Base-by-base conservation (phyloP, 1,140 invertebrate genomes). In the Cotesia glomerata region DNA sequence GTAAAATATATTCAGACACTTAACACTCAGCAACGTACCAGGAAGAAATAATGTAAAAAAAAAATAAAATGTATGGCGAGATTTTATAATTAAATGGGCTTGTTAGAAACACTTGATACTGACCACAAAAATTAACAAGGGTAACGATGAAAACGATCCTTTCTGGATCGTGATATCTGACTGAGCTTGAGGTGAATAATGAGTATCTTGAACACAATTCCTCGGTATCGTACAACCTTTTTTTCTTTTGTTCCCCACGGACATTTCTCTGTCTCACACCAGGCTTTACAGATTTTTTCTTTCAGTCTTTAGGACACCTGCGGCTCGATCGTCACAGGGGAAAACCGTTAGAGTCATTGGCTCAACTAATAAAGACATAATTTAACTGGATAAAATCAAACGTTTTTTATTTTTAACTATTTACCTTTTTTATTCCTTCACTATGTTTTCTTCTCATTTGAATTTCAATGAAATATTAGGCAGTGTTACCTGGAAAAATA, bases 311-410 rank as follows among this genome's bases (percentile, higher is more conserved):
- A 26, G 67, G 63, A 66, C 66, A 49, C 74, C 51, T 64, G 65
- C 67, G 36, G 73, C 62, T 71, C 64, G 26, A 52, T 78, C 63
- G 32, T 34, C 65, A 34, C 58, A 45, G 66, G 70, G 36, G 62
- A 67, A 70, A 78, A 82, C 79, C 79, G 79, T 82, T 82, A 81
- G 74, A 73, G 72, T 79, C 77, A 81, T 81, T 78, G 77, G 75
- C 76, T 75, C 73, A 73, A 64, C 83, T 84, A 84, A 84, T 84
- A 84, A 84, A 84, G 83, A 84, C 83, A 84, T 84, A 82, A 84
- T 84, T 84, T 77, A 83, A 82, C 72, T 14, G 76, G 82, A 84
- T 83, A 82, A 74, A 76, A 82, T 82, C 80, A 65, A 80, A 72
- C 69, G 74, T 65, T 72, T 74, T 63, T 72, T 76, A 72, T 77